phyloP scores from a whole-genome alignment of 2,113 vertebrate species.

The Himantopus leucocephalus region DNA sequence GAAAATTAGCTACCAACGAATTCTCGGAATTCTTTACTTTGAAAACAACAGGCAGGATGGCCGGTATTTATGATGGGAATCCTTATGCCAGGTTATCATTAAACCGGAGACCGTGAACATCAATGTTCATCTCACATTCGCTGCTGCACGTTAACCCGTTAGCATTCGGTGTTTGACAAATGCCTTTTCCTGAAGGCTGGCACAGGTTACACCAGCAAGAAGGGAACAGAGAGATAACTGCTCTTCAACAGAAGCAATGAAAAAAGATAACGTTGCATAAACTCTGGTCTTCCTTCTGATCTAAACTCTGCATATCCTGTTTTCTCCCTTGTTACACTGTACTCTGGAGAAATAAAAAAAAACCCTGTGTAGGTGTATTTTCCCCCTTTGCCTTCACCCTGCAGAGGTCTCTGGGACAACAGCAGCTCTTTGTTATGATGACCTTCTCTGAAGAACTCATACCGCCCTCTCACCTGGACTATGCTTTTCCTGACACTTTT shows the following conservation, averaged over 20 bases:
- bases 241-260: not conserved
- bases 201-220: not conserved
- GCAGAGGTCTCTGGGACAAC: not conserved
- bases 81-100: not conserved
- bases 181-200: not conserved
- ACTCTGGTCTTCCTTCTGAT: not conserved
- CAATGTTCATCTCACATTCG: not conserved
- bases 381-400: not conserved
- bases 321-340: not conserved
- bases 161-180: not conserved
- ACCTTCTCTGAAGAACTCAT: not conserved
- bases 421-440: not conserved
- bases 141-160: not conserved
- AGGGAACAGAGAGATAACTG: not conserved
- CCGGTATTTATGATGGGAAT: not conserved
- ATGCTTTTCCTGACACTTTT: not conserved
- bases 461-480: not conserved
- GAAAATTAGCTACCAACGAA: not conserved
- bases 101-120: not conserved
- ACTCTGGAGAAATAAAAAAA: not conserved
- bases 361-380: fast-evolving
- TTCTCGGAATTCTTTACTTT: not conserved
- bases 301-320: not conserved
- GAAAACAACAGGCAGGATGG: not conserved
- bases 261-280: not conserved